These are phyloP conservation scores for Aplochiton taeniatus DNA, from an alignment of 2,797 vertebrate species.

Conservation along the genomic window DNA sequence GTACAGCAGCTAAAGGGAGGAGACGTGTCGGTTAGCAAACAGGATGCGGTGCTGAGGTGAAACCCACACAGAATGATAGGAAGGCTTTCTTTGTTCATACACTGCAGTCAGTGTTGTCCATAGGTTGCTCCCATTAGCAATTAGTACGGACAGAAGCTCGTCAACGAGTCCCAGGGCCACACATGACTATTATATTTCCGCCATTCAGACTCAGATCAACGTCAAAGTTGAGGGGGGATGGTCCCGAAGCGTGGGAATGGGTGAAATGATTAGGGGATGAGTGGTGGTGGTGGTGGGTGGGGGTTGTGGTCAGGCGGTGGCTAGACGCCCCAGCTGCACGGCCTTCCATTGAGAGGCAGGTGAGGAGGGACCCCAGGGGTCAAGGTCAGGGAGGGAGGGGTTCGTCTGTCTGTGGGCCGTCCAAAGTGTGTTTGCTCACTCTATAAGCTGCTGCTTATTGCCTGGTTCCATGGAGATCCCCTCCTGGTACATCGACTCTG, in stretches of 20 bases:
- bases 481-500: slow-evolving; percentile 27
- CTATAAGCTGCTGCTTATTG: slow-evolving; percentile 74
- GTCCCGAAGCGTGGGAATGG: slow-evolving; percentile 67
- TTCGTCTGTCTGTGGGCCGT: slow-evolving; percentile 48
- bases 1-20: no score
- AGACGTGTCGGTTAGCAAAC: no score
- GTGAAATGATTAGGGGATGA: slow-evolving; percentile 62
- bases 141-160: slow-evolving; percentile 4
- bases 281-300: slow-evolving; percentile 53
- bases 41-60: no score
- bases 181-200: slow-evolving; percentile 62
- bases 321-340: slow-evolving; percentile 81
- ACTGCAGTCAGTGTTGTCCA: neutral
- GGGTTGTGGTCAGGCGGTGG: slow-evolving; percentile 63
- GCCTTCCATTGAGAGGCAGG: slow-evolving; percentile 77
- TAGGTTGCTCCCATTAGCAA: slow-evolving; percentile 35
- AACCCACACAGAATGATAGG: no score
- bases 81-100: no score
- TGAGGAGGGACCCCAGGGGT: slow-evolving; percentile 75
- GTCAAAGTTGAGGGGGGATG: slow-evolving; percentile 32
- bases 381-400: slow-evolving; percentile 78
- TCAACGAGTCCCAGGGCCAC: slow-evolving; percentile 6
- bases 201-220: slow-evolving; percentile 49
- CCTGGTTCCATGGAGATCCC: slow-evolving; percentile 50
- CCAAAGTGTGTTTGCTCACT: slow-evolving; percentile 70